Evolutionary conservation across 2,797 vertebrate genomes (phyloP).

Genomic region (Myotis myotis): DNA sequence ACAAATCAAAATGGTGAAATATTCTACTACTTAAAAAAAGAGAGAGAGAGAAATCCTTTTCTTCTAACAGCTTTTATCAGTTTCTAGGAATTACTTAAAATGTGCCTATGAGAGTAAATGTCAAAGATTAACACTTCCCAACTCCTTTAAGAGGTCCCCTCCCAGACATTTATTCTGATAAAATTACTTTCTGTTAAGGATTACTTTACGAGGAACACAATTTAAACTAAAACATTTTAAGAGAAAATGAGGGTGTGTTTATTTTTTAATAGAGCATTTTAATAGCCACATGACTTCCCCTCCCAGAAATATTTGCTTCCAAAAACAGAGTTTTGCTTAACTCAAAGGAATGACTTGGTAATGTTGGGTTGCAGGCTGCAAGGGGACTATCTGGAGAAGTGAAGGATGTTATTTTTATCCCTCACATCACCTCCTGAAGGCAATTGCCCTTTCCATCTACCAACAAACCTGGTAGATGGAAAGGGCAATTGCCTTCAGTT

Average conservation of each 20-base stretch:
- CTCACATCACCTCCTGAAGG: not conserved
- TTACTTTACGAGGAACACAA: conserved; percentile 61
- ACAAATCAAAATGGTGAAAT: conserved; percentile 66
- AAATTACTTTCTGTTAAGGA: conserved; percentile 51
- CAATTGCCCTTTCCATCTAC: not conserved
- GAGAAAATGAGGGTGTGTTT: conserved; percentile 29
- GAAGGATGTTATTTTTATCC: not conserved
- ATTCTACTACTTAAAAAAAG: conserved; percentile 60
- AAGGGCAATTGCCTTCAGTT: not conserved
- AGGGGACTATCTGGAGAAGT: not conserved
- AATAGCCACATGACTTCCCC: conserved; percentile 56
- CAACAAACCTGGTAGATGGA: too few relatives aligned
- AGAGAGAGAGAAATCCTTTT: conserved; percentile 43
- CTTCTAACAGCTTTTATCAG: conserved; percentile 65
- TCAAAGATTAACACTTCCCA: conserved; percentile 68
- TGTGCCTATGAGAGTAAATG: conserved; percentile 65
- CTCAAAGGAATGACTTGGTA: not conserved
- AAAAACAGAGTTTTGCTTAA: conserved; percentile 43
- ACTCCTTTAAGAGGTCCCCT: conserved; percentile 43
- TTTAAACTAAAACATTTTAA: conserved; percentile 57
- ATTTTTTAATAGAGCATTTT: conserved; percentile 43
- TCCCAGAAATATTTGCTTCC: conserved; percentile 48
- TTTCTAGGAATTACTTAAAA: conserved; percentile 71
- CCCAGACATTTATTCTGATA: conserved; percentile 52
- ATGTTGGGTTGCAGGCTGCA: not conserved